These are phyloP conservation scores for Bergia sp. DNA, from an alignment of 92 coral and sea anemone species.

Conservation along the genomic window DNA sequence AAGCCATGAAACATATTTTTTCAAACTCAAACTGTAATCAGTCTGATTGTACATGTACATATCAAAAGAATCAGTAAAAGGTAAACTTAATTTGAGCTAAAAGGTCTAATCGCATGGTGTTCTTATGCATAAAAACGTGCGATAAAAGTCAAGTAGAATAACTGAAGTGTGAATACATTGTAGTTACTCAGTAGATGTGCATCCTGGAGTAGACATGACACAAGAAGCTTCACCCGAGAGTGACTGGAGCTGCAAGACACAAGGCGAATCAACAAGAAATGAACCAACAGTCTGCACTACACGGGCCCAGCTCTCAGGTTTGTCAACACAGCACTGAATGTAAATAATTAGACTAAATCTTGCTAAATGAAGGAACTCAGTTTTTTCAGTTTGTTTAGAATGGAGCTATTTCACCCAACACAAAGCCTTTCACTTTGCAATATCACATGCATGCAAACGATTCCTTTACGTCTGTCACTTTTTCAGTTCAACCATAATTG, in stretches of 20 bases:
- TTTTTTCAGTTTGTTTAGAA: too few relatives aligned
- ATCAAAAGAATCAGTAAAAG: too few relatives aligned
- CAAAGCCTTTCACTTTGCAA: too few relatives aligned
- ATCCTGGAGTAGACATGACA: background rate
- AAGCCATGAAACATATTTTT: too few relatives aligned
- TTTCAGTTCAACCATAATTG: too few relatives aligned
- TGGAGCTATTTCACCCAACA: too few relatives aligned
- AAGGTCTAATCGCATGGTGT: background rate
- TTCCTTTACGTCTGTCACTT: background rate
- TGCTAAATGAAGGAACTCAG: too few relatives aligned
- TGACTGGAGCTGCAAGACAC: slow-evolving; percentile 8
- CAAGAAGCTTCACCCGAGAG: background rate
- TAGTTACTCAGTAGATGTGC: slow-evolving; percentile 30
- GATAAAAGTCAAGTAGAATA: too few relatives aligned
- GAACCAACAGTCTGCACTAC: slow-evolving; percentile 8
- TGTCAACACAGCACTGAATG: background rate
- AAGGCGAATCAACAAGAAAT: slow-evolving; percentile 22
- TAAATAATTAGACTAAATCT: background rate
- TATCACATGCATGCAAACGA: background rate
- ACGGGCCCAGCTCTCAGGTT: slow-evolving; percentile 21
- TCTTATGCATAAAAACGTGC: too few relatives aligned
- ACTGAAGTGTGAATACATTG: background rate
- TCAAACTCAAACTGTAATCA: too few relatives aligned
- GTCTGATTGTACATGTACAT: too few relatives aligned
- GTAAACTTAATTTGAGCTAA: too few relatives aligned